phyloP scores from a whole-genome alignment of 2,797 vertebrate genomes.

The Pseudotriccus pelzelni region DNA sequence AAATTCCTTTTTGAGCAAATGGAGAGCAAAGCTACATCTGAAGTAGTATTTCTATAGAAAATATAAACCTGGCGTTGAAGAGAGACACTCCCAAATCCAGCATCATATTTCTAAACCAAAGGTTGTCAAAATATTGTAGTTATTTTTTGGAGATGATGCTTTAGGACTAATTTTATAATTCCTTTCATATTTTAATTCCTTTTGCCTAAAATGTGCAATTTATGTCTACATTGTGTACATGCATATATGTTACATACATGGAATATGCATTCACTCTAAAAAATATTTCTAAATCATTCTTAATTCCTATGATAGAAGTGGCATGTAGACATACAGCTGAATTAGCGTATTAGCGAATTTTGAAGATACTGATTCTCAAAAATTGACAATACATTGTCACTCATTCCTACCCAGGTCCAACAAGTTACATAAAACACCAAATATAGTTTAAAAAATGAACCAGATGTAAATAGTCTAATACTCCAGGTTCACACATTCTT shows the following conservation, averaged over 20 bases:
- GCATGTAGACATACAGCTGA: background rate
- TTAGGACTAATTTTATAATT: background rate
- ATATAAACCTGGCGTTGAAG: background rate
- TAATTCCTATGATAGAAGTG: background rate
- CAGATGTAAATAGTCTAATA: background rate
- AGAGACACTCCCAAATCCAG: background rate
- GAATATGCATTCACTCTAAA: background rate
- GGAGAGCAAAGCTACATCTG: background rate
- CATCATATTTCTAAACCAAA: background rate
- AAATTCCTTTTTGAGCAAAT: background rate
- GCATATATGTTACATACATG: background rate
- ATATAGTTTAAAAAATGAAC: background rate
- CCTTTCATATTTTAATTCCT: background rate
- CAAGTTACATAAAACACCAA: background rate
- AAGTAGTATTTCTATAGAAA: background rate
- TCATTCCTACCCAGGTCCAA: background rate
- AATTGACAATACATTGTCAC: background rate
- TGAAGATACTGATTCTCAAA: background rate
- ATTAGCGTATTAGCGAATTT: background rate
- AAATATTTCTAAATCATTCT: background rate
- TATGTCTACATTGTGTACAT: background rate
- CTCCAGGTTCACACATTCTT: background rate
- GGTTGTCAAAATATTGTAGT: background rate
- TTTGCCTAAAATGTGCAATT: background rate
- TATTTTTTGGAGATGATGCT: background rate